Percentiles rank a stretch among this genome's conserved stretches.
These are phyloP conservation scores for Adelosebastes latens DNA, from an alignment of 2,797 vertebrate species.

Conservation along the genomic window DNA sequence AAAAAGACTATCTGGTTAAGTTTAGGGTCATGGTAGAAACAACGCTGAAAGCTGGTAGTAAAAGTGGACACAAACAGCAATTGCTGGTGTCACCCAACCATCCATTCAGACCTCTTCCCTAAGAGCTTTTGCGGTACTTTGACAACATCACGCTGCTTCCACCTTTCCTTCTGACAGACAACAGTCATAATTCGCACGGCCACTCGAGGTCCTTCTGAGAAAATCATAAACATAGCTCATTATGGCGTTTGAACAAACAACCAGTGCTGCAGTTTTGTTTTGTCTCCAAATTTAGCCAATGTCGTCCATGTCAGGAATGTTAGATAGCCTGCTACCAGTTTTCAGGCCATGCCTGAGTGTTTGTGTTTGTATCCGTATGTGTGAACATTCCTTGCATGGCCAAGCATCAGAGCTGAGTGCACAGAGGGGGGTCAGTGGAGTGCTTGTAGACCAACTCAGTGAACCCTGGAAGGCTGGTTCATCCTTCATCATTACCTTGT, in stretches of 20 bases:
- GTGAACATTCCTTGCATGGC: constrained; percentile 76
- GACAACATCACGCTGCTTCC: constrained; percentile 57
- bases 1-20: not conserved
- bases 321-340: constrained; percentile 70
- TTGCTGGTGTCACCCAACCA: constrained; percentile 39
- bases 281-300: constrained; percentile 58
- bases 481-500: constrained; percentile 73
- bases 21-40: constrained; percentile 4
- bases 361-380: constrained; percentile 70
- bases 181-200: constrained; percentile 68
- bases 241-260: constrained; percentile 55
- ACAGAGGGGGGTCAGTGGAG: constrained; percentile 58
- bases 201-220: constrained; percentile 48
- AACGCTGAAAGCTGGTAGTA: constrained; percentile 18
- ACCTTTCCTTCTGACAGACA: constrained; percentile 64
- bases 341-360: constrained; percentile 56
- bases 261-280: constrained; percentile 14
- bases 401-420: constrained; percentile 65
- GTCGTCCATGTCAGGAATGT: constrained; percentile 66
- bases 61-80: constrained; percentile 20
- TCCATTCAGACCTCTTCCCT: constrained; percentile 28
- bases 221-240: constrained; percentile 54
- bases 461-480: constrained; percentile 70
- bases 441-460: constrained; percentile 69
- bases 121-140: constrained; percentile 33